phyloP scores from a whole-genome alignment of 2,113 vertebrate species.

The Phylloscopus whistleri region DNA sequence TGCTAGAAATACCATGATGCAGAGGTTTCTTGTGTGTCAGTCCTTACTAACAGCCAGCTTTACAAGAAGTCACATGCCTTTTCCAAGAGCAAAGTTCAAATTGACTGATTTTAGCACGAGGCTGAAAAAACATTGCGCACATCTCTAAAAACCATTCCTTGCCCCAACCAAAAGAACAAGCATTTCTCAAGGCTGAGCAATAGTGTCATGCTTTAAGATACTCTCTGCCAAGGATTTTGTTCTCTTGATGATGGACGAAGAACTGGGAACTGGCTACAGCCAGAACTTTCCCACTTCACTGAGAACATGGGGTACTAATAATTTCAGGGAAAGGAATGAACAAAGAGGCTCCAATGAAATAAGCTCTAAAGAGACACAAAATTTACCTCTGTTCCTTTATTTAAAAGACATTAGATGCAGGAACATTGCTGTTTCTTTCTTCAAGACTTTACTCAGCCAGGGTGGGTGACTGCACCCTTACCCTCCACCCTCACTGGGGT shows the following conservation, averaged over 20 bases:
- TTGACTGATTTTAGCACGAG: not conserved
- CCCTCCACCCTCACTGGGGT: not conserved
- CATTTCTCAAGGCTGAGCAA: not conserved
- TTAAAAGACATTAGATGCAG: not conserved
- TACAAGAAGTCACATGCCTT: not conserved
- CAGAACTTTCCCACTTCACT: not conserved
- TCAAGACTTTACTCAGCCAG: not conserved
- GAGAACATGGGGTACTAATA: not conserved
- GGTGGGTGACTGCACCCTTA: not conserved
- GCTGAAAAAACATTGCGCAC: not conserved
- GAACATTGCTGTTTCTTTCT: not conserved
- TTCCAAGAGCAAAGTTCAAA: not conserved
- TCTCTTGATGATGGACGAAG: not conserved
- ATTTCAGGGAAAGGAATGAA: not conserved
- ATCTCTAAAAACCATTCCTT: not conserved
- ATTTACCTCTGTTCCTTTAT: not conserved
- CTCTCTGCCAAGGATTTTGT: not conserved
- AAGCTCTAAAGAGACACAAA: not conserved
- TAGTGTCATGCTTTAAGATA: not conserved
- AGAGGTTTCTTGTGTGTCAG: not conserved
- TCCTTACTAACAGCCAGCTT: not conserved
- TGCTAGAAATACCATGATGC: not conserved
- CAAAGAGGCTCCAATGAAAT: not conserved
- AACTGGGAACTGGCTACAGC: not conserved
- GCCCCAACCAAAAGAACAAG: not conserved